Evolutionary conservation across 2,888 invertebrate genomes (phyloP), one percentile per base, ranked within the genome.

Genomic region (Carpatolechia fugitivella): DNA sequence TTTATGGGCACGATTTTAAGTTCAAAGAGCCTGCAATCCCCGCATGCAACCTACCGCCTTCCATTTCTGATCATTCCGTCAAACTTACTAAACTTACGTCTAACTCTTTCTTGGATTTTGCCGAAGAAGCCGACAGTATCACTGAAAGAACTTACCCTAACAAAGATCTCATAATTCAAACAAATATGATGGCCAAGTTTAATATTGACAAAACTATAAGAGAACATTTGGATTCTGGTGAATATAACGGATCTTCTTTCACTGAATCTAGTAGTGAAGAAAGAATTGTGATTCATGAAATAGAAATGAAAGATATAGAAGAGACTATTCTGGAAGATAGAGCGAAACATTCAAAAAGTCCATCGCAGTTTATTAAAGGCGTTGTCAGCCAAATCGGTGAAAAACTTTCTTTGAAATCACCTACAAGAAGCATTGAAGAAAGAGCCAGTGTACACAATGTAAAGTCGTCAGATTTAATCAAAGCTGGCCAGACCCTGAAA

Each of bases 111-210:
- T 69, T 85, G 68, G 81, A 82, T 60, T 87, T 70, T 54, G 81
- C 74, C 36, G 86, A 88, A 61, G 85, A 88, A 51, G 85, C 66
- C 47, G 82, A 85, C 24, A 85, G 83, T 64, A 82, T 84, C 18
- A 81, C 80, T 29, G 74, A 85, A 57, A 75, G 86, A 60, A 74
- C 75, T n/a, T 69, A 81, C 60, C 73, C 78, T 16, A 74, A 78
- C 4, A 86, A 80, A 64, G 80, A 78, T 63, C 69, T 90, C 52
- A 78, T 76, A 44, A 77, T 81, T 54, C 90, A 90, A 65, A 83
- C 85, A 0, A 80, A 78, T 1, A 87, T 87, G 85, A 91, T 90
- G 90, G 80, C 90, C 0, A 85, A 80, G 54, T 90, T 90, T 59
- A 87, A 87, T 60, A 73, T 87, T 20, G 78, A 90, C 59, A 80